These are phyloP conservation scores for Volucella inflata DNA, from an alignment of 2,888 invertebrate genomes.

Conservation along the genomic window DNA sequence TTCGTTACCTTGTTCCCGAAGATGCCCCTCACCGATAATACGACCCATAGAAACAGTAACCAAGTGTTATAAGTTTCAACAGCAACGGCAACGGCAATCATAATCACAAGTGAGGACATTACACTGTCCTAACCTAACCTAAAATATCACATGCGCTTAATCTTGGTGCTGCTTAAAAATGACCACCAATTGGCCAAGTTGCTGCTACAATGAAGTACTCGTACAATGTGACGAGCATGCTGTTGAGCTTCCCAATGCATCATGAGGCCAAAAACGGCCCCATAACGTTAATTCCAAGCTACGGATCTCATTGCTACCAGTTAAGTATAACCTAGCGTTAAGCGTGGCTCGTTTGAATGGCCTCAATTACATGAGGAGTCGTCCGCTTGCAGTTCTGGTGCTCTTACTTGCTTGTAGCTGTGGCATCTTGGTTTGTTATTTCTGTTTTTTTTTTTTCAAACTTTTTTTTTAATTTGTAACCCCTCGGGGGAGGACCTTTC, in stretches of 20 bases:
- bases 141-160: constrained; percentile 70
- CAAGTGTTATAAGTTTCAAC: constrained; percentile 7
- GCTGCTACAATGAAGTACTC: background rate
- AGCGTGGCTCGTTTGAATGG: constrained; percentile 72
- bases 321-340: constrained; percentile 74
- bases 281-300: constrained; percentile 71
- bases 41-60: constrained; percentile 11
- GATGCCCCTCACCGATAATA: background rate
- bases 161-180: constrained; percentile 65
- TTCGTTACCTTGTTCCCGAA: constrained; percentile 12
- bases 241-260: constrained; percentile 16
- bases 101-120: constrained; percentile 43
- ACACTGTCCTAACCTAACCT: constrained; percentile 52
- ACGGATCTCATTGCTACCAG: constrained; percentile 75
- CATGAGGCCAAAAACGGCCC: constrained; percentile 50
- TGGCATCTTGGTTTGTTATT: constrained; percentile 37
- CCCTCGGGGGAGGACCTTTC: constrained; percentile 74
- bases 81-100: constrained; percentile 22
- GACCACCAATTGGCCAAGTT: constrained; percentile 31
- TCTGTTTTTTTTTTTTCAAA: constrained; percentile 37
- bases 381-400: constrained; percentile 21
- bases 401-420: constrained; percentile 25
- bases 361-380: constrained; percentile 71
- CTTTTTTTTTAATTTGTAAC: constrained; percentile 40
- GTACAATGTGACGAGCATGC: background rate